Evolutionary conservation across 2,113 vertebrate genomes (phyloP), one percentile per base, ranked within the genome.

Genomic region (Sialia sialis): DNA sequence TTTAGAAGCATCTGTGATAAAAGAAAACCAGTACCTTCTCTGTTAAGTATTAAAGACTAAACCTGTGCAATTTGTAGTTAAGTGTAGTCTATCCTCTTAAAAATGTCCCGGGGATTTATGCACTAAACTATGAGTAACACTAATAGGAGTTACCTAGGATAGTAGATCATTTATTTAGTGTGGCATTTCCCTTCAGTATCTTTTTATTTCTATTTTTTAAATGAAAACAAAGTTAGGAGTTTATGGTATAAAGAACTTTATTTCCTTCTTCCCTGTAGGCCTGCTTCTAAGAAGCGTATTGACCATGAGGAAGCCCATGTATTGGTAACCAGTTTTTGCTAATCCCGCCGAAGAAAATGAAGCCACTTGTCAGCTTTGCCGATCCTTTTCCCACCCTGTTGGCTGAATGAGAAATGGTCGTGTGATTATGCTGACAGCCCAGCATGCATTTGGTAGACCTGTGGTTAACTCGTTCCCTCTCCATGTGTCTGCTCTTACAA

Each of bases 391-490:
- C 90, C 87, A 80, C 80, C 46, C 74, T 82, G 92, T 79, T 87
- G 97, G 97, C 96, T 98, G 91, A 98, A 96, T 97, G 96, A 98
- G 97, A 97, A 97, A 94, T 94, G 98, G 98, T 97, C 84, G 84
- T 95, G 94, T 98, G 98, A 99, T 99, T 99, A 99, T 99, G 98
- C 98, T 98, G 98, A 98, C 97, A 96, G 96, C 97, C 98, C 98
- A 98, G 98, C 97, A 99, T 99, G 99, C 98, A 99, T 99, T 98
- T 99, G 97, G 98, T 99, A 98, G 99, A 99, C 98, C 98, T 99
- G 98, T 99, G 99, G 99, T 97, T 99, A 97, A 99, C 99, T 74
- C 99, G 98, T 92, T 99, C 99, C 97, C 98, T 99, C 98, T 99
- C 99, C 98, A 99, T 99, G 99, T 99, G 99, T 98, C 98, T 99